These are phyloP conservation scores for Ylistrum balloti DNA, from an alignment of 1,140 invertebrate genomes.

Conservation along the genomic window DNA sequence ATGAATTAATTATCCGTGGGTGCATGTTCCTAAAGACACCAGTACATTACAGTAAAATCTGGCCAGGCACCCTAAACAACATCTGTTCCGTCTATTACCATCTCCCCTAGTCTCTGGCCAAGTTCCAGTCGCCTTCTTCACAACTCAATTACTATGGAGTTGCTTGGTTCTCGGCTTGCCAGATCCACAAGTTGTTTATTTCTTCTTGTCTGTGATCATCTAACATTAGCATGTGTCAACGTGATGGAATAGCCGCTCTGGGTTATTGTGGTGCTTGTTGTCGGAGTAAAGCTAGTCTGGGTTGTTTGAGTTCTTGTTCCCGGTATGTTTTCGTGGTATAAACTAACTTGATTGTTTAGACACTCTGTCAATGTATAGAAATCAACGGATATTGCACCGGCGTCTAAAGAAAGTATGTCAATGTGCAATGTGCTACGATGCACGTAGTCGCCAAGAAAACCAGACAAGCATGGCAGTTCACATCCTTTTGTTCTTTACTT, in stretches of 20 bases:
- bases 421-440: background rate
- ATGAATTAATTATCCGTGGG: background rate
- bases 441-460: no score
- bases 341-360: background rate
- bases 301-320: background rate
- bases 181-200: constrained; percentile 34
- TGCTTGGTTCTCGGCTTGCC: background rate
- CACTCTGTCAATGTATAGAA: background rate
- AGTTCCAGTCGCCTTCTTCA: background rate
- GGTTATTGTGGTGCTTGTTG: background rate
- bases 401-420: background rate
- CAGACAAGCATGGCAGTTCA: no score
- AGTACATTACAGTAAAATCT: background rate
- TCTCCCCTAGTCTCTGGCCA: background rate
- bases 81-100: background rate
- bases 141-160: background rate
- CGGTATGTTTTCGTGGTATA: background rate
- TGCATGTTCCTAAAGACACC: background rate
- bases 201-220: background rate
- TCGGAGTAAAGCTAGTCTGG: background rate
- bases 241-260: background rate
- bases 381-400: constrained; percentile 10
- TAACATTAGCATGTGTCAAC: background rate
- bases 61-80: background rate
- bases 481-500: no score